A percentile compares a stretch with the other conserved stretches of the same genome.
Conservation (phyloP, 2,888 invertebrate species). For the Pseudococcus viburni region DNA sequence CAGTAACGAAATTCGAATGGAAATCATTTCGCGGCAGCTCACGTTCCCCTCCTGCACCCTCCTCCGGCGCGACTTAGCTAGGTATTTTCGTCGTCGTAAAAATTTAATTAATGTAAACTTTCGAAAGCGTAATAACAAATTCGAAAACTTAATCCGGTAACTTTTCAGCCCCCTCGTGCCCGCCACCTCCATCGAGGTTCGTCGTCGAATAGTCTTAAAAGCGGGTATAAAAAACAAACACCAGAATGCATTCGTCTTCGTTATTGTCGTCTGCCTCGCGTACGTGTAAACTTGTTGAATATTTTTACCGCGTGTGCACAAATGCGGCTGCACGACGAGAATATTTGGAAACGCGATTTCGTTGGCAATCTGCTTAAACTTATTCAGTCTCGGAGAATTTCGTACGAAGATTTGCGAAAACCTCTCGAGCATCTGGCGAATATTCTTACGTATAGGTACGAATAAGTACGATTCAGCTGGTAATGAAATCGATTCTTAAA, state of each 20-base stretch:
- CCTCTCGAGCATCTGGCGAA: background rate
- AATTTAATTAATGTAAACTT: slow-evolving; percentile 37
- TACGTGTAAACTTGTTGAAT: slow-evolving; percentile 11
- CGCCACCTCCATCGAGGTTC: background rate
- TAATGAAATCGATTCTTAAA: slow-evolving; percentile 23
- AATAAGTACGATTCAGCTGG: background rate
- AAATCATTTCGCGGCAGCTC: background rate
- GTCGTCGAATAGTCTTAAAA: background rate
- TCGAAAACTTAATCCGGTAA: slow-evolving; percentile 21
- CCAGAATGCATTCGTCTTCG: slow-evolving; percentile 25
- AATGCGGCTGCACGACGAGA: background rate
- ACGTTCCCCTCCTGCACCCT: no score
- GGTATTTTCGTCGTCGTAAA: slow-evolving; percentile 12
- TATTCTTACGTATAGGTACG: background rate
- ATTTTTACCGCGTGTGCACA: background rate
- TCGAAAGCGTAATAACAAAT: slow-evolving; percentile 17
- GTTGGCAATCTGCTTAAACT: background rate
- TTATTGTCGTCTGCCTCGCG: background rate
- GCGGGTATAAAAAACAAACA: background rate
- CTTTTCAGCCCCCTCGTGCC: background rate
- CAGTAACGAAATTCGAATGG: background rate
- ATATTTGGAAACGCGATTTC: background rate
- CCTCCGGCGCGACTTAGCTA: no score
- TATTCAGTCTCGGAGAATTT: background rate
- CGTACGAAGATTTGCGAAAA: background rate